Percentiles rank a stretch among this genome's conserved stretches.
These are phyloP conservation scores for Dryas iulia DNA, from an alignment of 1,140 invertebrate species.

Conservation along the genomic window DNA sequence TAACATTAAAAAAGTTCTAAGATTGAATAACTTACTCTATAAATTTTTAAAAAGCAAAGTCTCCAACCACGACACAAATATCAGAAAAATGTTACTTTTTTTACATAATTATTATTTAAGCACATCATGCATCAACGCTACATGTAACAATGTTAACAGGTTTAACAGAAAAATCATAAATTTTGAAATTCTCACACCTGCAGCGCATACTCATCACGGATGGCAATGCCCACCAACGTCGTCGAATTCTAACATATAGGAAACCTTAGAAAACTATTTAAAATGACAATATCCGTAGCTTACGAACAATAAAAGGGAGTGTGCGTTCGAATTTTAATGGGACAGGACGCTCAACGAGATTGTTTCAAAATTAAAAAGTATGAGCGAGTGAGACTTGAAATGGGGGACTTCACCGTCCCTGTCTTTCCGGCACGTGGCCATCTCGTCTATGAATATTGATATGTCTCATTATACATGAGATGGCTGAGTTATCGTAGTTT, in stretches of 20 bases:
- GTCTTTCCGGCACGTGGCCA: slow-evolving; percentile 53
- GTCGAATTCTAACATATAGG: slow-evolving; percentile 25
- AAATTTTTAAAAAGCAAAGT: too few relatives aligned
- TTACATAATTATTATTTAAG: neutral
- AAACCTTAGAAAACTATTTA: slow-evolving; percentile 47
- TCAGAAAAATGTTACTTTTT: neutral
- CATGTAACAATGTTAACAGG: neutral
- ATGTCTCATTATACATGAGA: slow-evolving; percentile 46
- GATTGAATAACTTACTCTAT: too few relatives aligned
- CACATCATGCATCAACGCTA: neutral
- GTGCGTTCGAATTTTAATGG: slow-evolving; percentile 57
- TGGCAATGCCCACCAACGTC: slow-evolving; percentile 34
- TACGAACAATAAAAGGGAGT: slow-evolving; percentile 51
- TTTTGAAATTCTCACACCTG: neutral
- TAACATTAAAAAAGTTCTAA: too few relatives aligned
- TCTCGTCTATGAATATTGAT: slow-evolving; percentile 59
- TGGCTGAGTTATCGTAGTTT: slow-evolving; percentile 24
- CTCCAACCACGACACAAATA: too few relatives aligned
- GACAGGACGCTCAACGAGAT: slow-evolving; percentile 48
- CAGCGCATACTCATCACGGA: neutral
- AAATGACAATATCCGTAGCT: slow-evolving; percentile 54
- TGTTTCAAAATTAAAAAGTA: slow-evolving; percentile 57
- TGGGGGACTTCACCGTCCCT: slow-evolving; percentile 36
- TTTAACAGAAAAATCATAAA: neutral
- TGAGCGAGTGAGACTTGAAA: slow-evolving; percentile 37